Evolutionary conservation across 2,797 vertebrate genomes (phyloP).

Genomic region (Mareca penelope): DNA sequence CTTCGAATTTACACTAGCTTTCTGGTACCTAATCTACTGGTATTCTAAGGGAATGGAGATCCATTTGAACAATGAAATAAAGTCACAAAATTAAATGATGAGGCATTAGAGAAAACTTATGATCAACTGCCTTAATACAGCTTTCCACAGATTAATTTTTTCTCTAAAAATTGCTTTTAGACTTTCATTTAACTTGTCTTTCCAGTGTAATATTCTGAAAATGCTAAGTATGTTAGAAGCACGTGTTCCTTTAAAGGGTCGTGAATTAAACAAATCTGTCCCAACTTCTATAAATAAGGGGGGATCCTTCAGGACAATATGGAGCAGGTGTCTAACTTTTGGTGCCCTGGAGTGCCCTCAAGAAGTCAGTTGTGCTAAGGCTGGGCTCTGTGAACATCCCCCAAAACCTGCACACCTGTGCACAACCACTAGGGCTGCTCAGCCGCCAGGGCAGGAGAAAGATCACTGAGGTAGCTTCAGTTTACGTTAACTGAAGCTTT

Average conservation of each 20-base stretch:
- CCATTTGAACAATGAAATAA: not conserved
- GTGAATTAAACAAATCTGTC: not conserved
- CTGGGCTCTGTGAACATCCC: not conserved
- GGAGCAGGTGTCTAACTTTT: not conserved
- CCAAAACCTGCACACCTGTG: not conserved
- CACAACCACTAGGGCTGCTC: not conserved
- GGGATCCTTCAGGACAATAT: not conserved
- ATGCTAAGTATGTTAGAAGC: not conserved
- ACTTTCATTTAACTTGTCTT: not conserved
- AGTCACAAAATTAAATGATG: not conserved
- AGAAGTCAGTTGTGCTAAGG: not conserved
- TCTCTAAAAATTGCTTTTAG: not conserved
- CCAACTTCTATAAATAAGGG: not conserved
- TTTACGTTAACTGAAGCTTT: not conserved
- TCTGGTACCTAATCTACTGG: not conserved
- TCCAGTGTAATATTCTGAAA: not conserved
- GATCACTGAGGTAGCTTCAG: not conserved
- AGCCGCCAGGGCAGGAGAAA: not conserved
- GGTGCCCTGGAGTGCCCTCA: not conserved
- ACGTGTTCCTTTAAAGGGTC: not conserved
- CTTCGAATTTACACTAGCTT: not conserved
- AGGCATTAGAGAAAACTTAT: not conserved
- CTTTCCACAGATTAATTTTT: not conserved
- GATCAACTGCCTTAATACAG: not conserved
- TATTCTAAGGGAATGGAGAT: not conserved